phyloP scores from a whole-genome alignment of 2,888 invertebrate species.

The Minunthozetes semirufus region DNA sequence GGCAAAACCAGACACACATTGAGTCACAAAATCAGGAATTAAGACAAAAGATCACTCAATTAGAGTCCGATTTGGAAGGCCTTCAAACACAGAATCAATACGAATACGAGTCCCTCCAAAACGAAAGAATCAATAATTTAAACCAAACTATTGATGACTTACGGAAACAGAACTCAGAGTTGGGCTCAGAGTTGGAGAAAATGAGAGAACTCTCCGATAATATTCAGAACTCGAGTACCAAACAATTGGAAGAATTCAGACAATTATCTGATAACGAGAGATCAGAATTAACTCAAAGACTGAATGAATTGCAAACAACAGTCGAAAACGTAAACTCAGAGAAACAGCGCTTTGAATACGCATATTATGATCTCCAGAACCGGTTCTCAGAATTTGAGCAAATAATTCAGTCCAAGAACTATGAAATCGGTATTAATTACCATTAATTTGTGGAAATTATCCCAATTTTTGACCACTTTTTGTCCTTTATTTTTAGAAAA shows the following conservation, averaged over 20 bases:
- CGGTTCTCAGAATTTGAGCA: neutral
- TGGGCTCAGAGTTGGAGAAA: neutral
- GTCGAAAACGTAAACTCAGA: neutral
- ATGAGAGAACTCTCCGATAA: neutral
- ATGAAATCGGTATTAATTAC: neutral
- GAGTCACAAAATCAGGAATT: neutral
- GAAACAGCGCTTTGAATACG: constrained; percentile 5
- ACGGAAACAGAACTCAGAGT: neutral
- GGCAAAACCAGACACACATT: neutral
- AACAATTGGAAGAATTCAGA: neutral
- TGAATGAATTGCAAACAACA: neutral
- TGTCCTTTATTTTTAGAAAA: neutral
- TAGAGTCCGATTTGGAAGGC: neutral
- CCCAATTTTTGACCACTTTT: neutral
- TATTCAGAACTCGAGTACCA: neutral
- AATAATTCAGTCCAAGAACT: neutral
- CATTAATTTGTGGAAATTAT: neutral
- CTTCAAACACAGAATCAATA: neutral
- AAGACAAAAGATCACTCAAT: neutral
- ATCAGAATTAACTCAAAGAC: neutral
- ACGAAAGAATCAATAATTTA: constrained; percentile 14
- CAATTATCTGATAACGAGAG: neutral
- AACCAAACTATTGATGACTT: constrained; percentile 18
- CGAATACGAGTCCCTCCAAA: neutral
- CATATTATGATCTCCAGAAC: neutral